Base-by-base conservation (phyloP, 2,888 invertebrate species). In the Drosophila subquinaria region DNA sequence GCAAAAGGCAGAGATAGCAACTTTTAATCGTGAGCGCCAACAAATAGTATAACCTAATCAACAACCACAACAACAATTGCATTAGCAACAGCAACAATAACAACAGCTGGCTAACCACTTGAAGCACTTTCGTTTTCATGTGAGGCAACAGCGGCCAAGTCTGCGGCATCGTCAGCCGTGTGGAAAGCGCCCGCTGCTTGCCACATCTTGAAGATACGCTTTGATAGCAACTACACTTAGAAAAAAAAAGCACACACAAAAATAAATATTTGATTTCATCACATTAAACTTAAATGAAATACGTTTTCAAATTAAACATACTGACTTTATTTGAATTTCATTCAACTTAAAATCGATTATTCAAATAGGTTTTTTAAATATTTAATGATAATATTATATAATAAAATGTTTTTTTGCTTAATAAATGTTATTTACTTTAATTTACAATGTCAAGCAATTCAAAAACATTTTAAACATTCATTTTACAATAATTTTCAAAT, bases 51-150 rank as follows among this genome's bases (percentile, higher is more conserved):
- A 73, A 69, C 51, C 67, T 48, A 59, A 59, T 53, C 60, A 76
- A 56, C 61, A 65, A 51, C 20, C 67, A 52, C 47, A 64, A 40
- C 48, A 53, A 40, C 64, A 50, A 48, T 53, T 33, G 13, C 23
- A 36, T 3, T 52, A 57, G 35, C 35, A 63, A 17, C 53, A 57
- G 3, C 45, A 23, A 15, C 69, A 61, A 51, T 62, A 82, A 78
- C 27, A 50, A 36, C 88, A 84, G 66, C 86, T 88, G 80, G 86
- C 75, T 40, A 82, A 82, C 81, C 81, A 88, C 86, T 86, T 86
- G 83, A 78, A 82, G 79, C 88, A 89, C 91, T 91, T 91, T 92
- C 91, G 91, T 91, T 91, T 92, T 92, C 91, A 83, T 90, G 85
- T 74, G 78, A 87, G 85, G 81, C 90, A 75, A 73, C 63, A 65